Evolutionary conservation across 1,140 invertebrate genomes (phyloP), one percentile per base, ranked within the genome.

Genomic region (Orchestia grillus): DNA sequence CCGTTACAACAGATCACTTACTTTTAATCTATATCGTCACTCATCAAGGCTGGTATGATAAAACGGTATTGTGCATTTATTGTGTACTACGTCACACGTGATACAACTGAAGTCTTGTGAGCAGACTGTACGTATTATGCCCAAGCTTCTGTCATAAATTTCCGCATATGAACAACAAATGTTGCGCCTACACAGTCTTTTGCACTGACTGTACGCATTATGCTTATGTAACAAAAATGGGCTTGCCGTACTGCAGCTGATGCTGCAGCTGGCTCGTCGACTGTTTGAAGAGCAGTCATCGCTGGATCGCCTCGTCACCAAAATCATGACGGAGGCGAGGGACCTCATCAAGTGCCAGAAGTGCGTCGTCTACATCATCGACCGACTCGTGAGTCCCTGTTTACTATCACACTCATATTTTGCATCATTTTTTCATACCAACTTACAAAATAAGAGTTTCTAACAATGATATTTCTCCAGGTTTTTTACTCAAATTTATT

Each of bases 251-350:
- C 42, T 28, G 11, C 97, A 98, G 98, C 98, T 99, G 96, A 98
- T 99, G 19, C 97, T 99, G 96, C 98, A 98, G 97, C 97, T 99
- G 97, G 99, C 99, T 0, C 98, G 98, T 97, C 98, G 98, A 97
- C 99, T 99, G 97, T 99, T 99, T 97, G 98, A 99, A 97, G 99
- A 99, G 97, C 99, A 99, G 97, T 99, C 98, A 97, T 99, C 99
- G 97, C 97, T 99, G 96, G 99, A 99, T 97, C 98, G 98, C 97
- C 98, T 99, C 28, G 99, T 99, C 44, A 99, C 99, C 94, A 99
- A 99, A 98, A 99, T 99, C 97, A 99, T 99, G 99, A 99, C 98
- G 16, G 99, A 99, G 97, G 99, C 99, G 0, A 98, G 99, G 97
- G 99, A 99, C 96, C 97, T 99, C 95, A 97, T 99, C 45, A 99